Evolutionary conservation across 1,140 invertebrate species (phyloP), one percentile per base, ranked within the genome.

Genomic region (Drosophila lacertosa): DNA sequence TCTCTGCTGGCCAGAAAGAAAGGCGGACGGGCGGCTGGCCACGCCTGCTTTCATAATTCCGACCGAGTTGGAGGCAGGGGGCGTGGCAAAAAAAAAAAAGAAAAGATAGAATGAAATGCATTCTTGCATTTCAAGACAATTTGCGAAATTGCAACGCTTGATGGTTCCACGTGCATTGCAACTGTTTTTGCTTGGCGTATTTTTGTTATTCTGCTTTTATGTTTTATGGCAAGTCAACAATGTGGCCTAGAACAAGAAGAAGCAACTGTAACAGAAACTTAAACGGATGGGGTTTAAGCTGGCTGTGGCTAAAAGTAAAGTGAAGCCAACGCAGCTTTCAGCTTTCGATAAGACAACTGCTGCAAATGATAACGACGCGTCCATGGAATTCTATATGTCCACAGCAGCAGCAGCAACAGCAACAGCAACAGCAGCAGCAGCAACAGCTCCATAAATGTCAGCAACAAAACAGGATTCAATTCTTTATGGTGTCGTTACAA

Each of bases 41-140:
- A 40, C 18, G 58, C 58, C 59, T 50, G 55, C 50, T 65, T 65
- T 65, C 51, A 70, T 64, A 70, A 70, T 70, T 70, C 60, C 35
- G 51, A 50, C 16, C 50, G n/a, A n/a, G n/a, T n/a, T n/a, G n/a
- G n/a, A n/a, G n/a, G n/a, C n/a, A n/a, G n/a, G n/a, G n/a, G n/a
- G n/a, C n/a, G n/a, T n/a, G 32, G 24, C 39, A 45, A 57, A 58
- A n/a, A 44, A n/a, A n/a, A n/a, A n/a, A n/a, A n/a, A n/a, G n/a
- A n/a, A n/a, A n/a, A n/a, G n/a, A n/a, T n/a, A n/a, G 77, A 84
- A 86, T 86, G 80, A 80, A 84, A 84, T 86, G 80, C 73, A 80
- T 84, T 84, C 81, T 75, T 63, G 70, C 72, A 84, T 78, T 86
- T 81, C 81, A 81, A 84, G 81, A 86, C 81, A 84, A 84, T 84